Evolutionary conservation across 2,888 invertebrate genomes (phyloP), one percentile per base, ranked within the genome.

Genomic region (Phyto melanocephala): DNA sequence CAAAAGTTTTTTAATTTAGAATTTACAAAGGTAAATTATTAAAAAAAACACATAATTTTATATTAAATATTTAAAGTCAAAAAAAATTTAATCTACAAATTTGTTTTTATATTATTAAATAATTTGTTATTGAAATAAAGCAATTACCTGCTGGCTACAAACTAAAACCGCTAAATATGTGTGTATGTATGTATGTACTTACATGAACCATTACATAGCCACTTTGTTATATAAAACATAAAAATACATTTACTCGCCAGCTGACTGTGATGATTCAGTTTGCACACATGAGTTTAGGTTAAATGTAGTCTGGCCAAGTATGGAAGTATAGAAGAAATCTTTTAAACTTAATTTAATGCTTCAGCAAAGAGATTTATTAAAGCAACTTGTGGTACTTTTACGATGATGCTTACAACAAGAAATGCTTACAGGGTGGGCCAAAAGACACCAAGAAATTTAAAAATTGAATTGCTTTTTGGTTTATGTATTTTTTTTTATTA

Each of bases 331-430:
- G 24, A 17, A 22, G 60, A 54, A 67, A 50, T 65, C 65, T 67
- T 62, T 68, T 62, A 63, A 62, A 80, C 62, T 80, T 74, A 74
- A 80, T 80, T 74, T 80, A 80, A 68, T 63, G 72, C 74, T 68
- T 74, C 67, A 62, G 45, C 67, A 62, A 35, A 54, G 17, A 54
- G 33, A 63, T 45, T 63, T 74, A 63, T 63, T 63, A 63, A 54
- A 67, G 10, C n/a, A 28, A 42, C 15, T 58, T 28, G 5, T 50
- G 24, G 37, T 35, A 50, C 1, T 37, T 47, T 24, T 3, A 24
- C 24, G 50, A 47, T 22, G 24, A 28, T 28, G 3, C 28, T 20
- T 15, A 13, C 1, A 35, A 22, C 1, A 7, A 10, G 15, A 47
- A n/a, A n/a, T 37, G 20, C n/a, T n/a, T n/a, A n/a, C n/a, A n/a